A percentile compares a stretch with the other conserved stretches of the same genome.
Conservation (phyloP, 2,113 vertebrate species). For the Cephalopterus ornatus region DNA sequence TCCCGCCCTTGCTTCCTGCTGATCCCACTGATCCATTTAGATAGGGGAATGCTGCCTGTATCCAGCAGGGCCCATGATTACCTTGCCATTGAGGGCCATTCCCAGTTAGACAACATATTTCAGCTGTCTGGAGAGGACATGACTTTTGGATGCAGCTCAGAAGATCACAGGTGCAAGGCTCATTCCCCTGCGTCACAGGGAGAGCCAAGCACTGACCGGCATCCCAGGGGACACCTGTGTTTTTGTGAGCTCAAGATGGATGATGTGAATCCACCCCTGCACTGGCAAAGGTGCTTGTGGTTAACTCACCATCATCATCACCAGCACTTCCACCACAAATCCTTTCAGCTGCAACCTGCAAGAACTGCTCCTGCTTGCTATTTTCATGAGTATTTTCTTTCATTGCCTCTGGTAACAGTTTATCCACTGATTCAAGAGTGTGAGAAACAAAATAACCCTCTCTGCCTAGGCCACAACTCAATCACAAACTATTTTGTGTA, state of each 20-base stretch:
- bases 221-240: background rate
- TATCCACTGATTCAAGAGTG: background rate
- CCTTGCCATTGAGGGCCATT: background rate
- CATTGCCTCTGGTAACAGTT: background rate
- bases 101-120: background rate
- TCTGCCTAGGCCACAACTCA: background rate
- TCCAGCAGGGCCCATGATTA: background rate
- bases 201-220: background rate
- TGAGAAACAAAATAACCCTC: background rate
- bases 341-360: background rate
- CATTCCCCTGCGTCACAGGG: background rate
- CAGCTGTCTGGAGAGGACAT: background rate
- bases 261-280: background rate
- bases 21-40: background rate
- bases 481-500: background rate
- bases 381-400: background rate
- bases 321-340: slow-evolving; percentile 5
- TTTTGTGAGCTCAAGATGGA: background rate
- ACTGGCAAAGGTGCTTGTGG: background rate
- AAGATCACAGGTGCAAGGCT: background rate
- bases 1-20: background rate
- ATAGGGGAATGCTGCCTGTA: background rate
- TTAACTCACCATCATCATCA: background rate
- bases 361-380: background rate
- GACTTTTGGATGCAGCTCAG: background rate